phyloP scores from a whole-genome alignment of 2,797 vertebrate species.

The Scolopax bukidnonensis region DNA sequence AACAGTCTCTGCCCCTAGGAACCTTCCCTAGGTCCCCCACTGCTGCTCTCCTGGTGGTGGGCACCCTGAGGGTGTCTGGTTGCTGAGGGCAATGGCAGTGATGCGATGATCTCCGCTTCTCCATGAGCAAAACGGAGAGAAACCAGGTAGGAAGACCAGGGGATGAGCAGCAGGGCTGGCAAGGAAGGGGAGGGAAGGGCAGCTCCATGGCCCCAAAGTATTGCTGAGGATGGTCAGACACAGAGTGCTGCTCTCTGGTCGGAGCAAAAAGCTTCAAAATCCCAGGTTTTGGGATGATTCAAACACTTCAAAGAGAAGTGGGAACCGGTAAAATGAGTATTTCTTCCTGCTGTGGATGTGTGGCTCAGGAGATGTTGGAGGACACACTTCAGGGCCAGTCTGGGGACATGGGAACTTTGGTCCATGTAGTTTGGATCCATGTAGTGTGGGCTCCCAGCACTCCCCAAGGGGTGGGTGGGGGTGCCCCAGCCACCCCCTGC shows the following conservation, averaged over 20 bases:
- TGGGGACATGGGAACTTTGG: not conserved
- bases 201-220: accelerated
- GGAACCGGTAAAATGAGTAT: accelerated
- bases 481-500: accelerated
- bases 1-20: no score
- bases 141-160: not conserved
- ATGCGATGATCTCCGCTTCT: not conserved
- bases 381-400: not conserved
- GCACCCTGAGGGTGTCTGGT: not conserved
- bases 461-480: accelerated
- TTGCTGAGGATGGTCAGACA: not conserved
- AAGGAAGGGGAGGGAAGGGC: not conserved
- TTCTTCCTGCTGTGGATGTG: accelerated
- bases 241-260: not conserved
- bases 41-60: accelerated
- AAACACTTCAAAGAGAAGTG: not conserved
- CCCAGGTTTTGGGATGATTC: not conserved
- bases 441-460: not conserved
- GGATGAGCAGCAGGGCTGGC: not conserved
- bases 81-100: accelerated
- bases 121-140: not conserved
- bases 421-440: accelerated
- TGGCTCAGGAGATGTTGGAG: not conserved
- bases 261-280: not conserved
- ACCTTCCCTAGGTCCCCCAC: accelerated